Conservation (phyloP, 2,113 vertebrate genomes). For the Danio rerio region DNA sequence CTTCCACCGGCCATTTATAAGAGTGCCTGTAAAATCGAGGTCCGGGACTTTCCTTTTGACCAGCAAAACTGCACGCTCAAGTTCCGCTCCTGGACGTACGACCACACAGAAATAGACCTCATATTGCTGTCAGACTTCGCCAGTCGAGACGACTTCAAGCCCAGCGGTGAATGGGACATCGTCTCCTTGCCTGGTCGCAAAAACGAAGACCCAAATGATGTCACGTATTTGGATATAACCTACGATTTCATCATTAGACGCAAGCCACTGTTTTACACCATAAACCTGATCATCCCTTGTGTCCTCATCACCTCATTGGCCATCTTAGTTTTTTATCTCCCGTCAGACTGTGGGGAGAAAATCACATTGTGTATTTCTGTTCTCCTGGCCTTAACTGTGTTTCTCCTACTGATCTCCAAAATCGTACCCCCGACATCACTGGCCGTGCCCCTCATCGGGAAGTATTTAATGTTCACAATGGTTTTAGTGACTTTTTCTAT, state of each 20-base stretch:
- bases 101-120: conserved; percentile 82
- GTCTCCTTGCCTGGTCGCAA: conserved; percentile 80
- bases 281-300: conserved; percentile 82
- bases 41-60: conserved; percentile 82
- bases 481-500: conserved; percentile 85
- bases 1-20: conserved; percentile 84
- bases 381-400: conserved; percentile 81
- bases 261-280: conserved; percentile 83
- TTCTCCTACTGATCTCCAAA: conserved; percentile 84
- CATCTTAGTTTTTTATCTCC: conserved; percentile 83
- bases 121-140: conserved; percentile 79
- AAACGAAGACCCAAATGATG: conserved; percentile 79
- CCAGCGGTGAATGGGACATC: conserved; percentile 83
- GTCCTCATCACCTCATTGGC: conserved; percentile 82
- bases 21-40: conserved; percentile 82
- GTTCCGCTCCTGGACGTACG: conserved; percentile 84
- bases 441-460: conserved; percentile 82
- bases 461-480: conserved; percentile 84
- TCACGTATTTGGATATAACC: conserved; percentile 80
- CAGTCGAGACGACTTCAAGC: conserved; percentile 82
- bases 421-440: conserved; percentile 82
- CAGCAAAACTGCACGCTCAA: conserved; percentile 85
- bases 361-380: conserved; percentile 83
- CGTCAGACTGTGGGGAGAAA: conserved; percentile 83
- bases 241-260: conserved; percentile 83